phyloP scores from a whole-genome alignment of 2,888 invertebrate species.

The Amblyjoppa fuscipennis region DNA sequence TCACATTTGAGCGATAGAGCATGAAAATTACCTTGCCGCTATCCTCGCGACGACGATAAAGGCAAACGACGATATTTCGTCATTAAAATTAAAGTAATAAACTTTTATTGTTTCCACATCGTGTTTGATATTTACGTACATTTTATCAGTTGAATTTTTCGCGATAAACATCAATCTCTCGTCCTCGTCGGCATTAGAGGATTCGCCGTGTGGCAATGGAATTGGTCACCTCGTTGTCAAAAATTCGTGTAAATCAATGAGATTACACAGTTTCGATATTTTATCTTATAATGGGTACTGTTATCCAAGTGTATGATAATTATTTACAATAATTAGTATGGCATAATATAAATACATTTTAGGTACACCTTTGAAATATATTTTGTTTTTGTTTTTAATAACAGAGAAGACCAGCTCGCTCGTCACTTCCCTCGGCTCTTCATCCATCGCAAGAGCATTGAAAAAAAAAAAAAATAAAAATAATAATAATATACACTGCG shows the following conservation, averaged over 20 bases:
- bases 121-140: slow-evolving; percentile 17
- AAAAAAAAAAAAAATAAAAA: neutral
- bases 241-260: slow-evolving; percentile 1
- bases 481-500: neutral
- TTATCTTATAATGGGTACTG: slow-evolving; percentile 61
- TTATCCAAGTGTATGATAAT: slow-evolving; percentile 59
- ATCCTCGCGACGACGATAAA: neutral
- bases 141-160: neutral
- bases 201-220: neutral
- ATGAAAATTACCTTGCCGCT: neutral
- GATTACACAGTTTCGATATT: neutral
- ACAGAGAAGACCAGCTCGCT: slow-evolving; percentile 66
- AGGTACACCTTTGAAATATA: slow-evolving; percentile 76
- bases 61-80: neutral
- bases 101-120: slow-evolving; percentile 49
- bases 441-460: neutral
- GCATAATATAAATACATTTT: slow-evolving; percentile 80
- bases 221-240: neutral
- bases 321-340: slow-evolving; percentile 81
- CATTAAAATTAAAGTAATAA: slow-evolving; percentile 52
- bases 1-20: too few relatives aligned
- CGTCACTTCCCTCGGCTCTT: slow-evolving; percentile 29
- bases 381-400: slow-evolving; percentile 39
- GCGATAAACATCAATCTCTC: neutral
- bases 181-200: neutral